Evolutionary conservation across 2,113 vertebrate genomes (phyloP), one percentile per base, ranked within the genome.

Genomic region (Halcyon malimbica): DNA sequence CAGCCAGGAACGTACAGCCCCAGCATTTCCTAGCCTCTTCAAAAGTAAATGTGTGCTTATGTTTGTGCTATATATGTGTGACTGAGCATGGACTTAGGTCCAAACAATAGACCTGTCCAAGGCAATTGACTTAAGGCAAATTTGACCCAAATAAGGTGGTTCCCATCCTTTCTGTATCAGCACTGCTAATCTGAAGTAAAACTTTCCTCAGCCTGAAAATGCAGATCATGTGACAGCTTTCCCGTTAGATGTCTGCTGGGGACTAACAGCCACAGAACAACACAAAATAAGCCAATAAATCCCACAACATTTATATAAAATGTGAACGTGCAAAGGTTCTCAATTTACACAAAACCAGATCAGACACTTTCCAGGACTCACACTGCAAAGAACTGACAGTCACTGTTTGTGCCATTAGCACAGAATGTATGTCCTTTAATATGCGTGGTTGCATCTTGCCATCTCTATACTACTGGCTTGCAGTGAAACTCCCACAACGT

Each of bases 201-300:
- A 46, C 24, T 11, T 26, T 8, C 1, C 35, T 41, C 9, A 46
- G 4, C 0, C 3, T n/a, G 37, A 50, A 21, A 39, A 48, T 3
- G 28, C 53, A 65, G 24, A 44, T 9, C 1, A 0, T 3, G 6
- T 4, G 28, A 54, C 31, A n/a, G 42, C 16, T 62, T 39, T 59
- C 74, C 57, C 6, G 8, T 4, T n/a, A 21, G 4, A 59, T 62
- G 23, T 29, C 68, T 28, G 68, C 35, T 25, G 73, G 51, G 71
- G 46, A 67, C 18, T 16, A 63, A n/a, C 39, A 37, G 71, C 12
- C 19, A 3, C 2, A 12, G 60, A 67, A 17, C 19, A 59, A n/a
- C 37, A 28, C 42, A 31, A 48, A 33, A 74, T 35, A 39, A 56
- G 56, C 13, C 33, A 67, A 0, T n/a, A 70, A 68, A 3, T 37